Percentiles rank a stretch among this genome's conserved stretches.
These are phyloP conservation scores for Triplophysa bombifrons DNA, from an alignment of 2,797 vertebrate genomes.

Conservation along the genomic window DNA sequence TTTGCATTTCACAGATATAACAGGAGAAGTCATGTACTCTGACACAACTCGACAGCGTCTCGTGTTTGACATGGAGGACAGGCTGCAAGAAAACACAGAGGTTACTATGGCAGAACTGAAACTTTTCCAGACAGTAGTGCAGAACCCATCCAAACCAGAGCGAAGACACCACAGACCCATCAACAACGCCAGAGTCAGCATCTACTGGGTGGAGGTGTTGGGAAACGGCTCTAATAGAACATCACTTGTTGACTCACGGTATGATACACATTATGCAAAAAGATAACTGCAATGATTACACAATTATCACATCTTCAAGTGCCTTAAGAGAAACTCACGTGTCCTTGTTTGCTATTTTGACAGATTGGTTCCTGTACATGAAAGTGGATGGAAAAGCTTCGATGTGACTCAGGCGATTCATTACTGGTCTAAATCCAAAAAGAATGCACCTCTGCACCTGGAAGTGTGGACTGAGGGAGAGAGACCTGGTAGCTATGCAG, in stretches of 20 bases:
- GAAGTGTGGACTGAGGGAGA: slow-evolving; percentile 82
- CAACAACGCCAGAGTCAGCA: slow-evolving; percentile 77
- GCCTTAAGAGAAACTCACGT: not conserved
- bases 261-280: slow-evolving; percentile 27
- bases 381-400: slow-evolving; percentile 82
- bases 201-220: slow-evolving; percentile 79
- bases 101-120: slow-evolving; percentile 84
- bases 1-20: slow-evolving; percentile 62
- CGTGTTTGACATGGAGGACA: slow-evolving; percentile 79
- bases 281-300: not conserved
- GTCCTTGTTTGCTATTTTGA: slow-evolving; percentile 21
- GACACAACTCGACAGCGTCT: slow-evolving; percentile 73
- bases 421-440: slow-evolving; percentile 76
- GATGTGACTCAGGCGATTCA: slow-evolving; percentile 84
- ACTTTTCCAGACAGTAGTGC: slow-evolving; percentile 79
- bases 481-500: slow-evolving; percentile 73
- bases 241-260: slow-evolving; percentile 84
- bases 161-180: slow-evolving; percentile 67
- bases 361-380: slow-evolving; percentile 78
- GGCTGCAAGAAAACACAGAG: slow-evolving; percentile 79
- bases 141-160: slow-evolving; percentile 56
- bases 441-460: slow-evolving; percentile 73
- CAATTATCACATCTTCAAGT: not conserved
- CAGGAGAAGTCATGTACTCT: slow-evolving; percentile 71
- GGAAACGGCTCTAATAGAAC: slow-evolving; percentile 79